Base-by-base conservation (phyloP, 1,140 invertebrate species). In the Drosophila sp. region DNA sequence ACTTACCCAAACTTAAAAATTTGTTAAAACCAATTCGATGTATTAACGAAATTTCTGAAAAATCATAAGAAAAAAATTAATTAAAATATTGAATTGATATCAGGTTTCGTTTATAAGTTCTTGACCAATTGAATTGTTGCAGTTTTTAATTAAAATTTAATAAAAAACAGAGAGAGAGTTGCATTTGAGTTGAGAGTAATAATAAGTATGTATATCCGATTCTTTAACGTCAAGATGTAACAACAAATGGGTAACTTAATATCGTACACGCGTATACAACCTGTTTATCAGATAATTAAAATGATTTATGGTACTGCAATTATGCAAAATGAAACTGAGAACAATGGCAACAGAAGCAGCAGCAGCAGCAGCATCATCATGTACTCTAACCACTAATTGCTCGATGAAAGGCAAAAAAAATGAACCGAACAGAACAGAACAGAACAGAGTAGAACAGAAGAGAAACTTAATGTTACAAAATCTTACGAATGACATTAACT, bases 201-300 rank as follows among this genome's bases (percentile, higher is more conserved):
- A 32, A 55, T 55, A 29, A 4, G 17, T n/a, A 23, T 0, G 27
- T 40, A 23, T 44, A 38, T n/a, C 23, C 8, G 17, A 6, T n/a
- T 27, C 33, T 27, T 57, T 27, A 25, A n/a, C 17, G 4, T 33
- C 38, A 33, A 17, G 11, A 55, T 27, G 60, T 44, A 44, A 44
- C 17, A 44, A 44, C 41, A 44, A 38, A 38, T 27, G 58, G 62
- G 58, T 55, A 70, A 67, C 47, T 65, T 63, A 57, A 67, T 60
- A 72, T 55, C 65, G 30, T 41, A 35, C 47, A 29, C 62, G 70
- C 61, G 44, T 69, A 72, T 80, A 74, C 73, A 56, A 84, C 70
- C 58, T 84, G 76, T 74, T 84, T 80, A 78, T 71, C 73, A 72
- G 70, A 70, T 84, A 85, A 84, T 80, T 84, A 84, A 84, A 70